Base-by-base conservation (phyloP, 2,797 vertebrate genomes). In the Rhodeus uyekii region DNA sequence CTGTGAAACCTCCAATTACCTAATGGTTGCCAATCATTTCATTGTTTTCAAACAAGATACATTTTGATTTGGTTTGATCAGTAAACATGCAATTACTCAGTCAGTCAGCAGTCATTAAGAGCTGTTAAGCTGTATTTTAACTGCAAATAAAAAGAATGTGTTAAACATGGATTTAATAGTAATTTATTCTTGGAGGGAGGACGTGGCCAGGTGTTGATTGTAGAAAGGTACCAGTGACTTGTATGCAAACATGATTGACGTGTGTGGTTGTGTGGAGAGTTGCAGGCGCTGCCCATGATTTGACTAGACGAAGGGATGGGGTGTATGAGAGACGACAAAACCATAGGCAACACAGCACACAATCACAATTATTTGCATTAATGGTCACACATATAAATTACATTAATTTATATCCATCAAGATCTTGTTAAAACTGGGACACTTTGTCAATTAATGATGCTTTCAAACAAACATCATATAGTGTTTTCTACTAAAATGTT, bases 281-380 rank as follows among this genome's bases (percentile, higher is more conserved):
- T 79, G 82, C 82, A 84, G 42, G 79, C 74, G 86, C 79, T 76
- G 46, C 80, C 50, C 71, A 87, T 87, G 76, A 94, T 95, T 93
- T 94, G 93, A 92, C 90, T 93, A 87, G 83, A 83, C 86, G 87
- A 86, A 72, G 64, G 22, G 60, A 76, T 78, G 86, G 82, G 13
- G 27, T 89, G 78, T 77, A 55, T 76, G 73, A 87, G 81, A 84
- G 42, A 84, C 65, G 75, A 18, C 69, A 83, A 84, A 80, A 50
- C 86, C 67, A 85, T 46, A 73, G 80, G 85, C 82, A 34, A 86
- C 64, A 81, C 84, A 85, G 29, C 64, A 92, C 92, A 92, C 90
- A 94, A 94, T 93, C 78, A 50, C 69, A 73, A 79, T 68, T 1
- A 91, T 93, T 94, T 93, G 90, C 91, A 93, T 94, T 84, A 86